Evolutionary conservation across 2,888 invertebrate species (phyloP), one percentile per base, ranked within the genome.

Genomic region (Acronicta aceris): DNA sequence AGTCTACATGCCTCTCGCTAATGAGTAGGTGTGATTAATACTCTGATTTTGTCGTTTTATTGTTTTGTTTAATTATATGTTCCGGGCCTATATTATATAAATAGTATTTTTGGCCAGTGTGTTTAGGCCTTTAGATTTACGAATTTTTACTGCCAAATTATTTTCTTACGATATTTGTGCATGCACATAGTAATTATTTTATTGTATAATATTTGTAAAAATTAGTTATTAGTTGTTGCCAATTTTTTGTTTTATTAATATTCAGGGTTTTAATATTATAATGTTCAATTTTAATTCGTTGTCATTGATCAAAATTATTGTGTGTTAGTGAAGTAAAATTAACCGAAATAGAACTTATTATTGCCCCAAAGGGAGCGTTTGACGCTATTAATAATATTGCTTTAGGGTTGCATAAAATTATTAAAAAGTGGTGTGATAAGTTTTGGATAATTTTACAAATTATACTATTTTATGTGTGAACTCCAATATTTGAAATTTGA

Each of bases 381-480:
- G 89, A 94, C 94, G 94, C 94, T 92, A 91, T 87, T 91, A 89
- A 91, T 91, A 89, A 90, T 92, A 90, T 89, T 90, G 93, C 94
- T 94, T 94, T 90, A 93, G 93, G 92, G 89, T 92, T 94, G 93
- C 94, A 93, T 92, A 92, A 93, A 92, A 90, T 85, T 88, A 89
- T 90, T 87, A 89, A 92, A 92, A 92, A 88, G 93, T 93, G 93
- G 93, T 93, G 93, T 94, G 94, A 94, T 94, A 94, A 91, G 93
- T 94, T 94, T 94, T 94, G 92, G 94, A 94, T 94, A 93, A 93
- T 94, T 94, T 94, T 94, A 94, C 94, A 94, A 94, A 93, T 94
- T 93, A 90, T 93, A 93, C 93, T 93, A 93, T 93, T 93, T 93
- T 94, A 89, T 91, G 91, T 93, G 93, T 92, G 90, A 90, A 92